Evolutionary conservation across 2,797 vertebrate genomes (phyloP).

Genomic region (Saguinus oedipus): DNA sequence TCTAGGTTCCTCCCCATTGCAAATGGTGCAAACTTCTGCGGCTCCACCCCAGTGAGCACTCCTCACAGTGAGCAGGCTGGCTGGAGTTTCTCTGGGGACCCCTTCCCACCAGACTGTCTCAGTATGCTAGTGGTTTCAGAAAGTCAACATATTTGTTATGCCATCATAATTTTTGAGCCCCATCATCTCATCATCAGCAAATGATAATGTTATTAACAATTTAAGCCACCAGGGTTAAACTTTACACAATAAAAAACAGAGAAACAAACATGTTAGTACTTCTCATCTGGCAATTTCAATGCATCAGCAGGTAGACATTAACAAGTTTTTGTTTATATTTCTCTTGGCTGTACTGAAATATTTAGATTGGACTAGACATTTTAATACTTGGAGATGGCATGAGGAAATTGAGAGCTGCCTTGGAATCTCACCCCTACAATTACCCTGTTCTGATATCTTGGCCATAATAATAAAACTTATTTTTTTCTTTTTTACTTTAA

Average conservation of each 20-base stretch:
- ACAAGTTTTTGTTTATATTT: not conserved
- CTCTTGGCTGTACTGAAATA: not conserved
- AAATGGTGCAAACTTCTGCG: not conserved
- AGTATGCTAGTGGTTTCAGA: slow-evolving; percentile 51
- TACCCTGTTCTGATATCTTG: not conserved
- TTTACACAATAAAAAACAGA: not conserved
- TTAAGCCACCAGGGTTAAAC: not conserved
- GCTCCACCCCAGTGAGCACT: not conserved
- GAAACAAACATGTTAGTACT: not conserved
- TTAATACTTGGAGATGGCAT: not conserved
- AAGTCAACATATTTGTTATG: slow-evolving; percentile 61
- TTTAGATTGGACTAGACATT: not conserved
- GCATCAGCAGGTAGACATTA: not conserved
- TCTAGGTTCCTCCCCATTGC: not conserved
- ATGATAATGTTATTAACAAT: not conserved
- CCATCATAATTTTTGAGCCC: slow-evolving; percentile 37
- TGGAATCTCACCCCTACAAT: not conserved
- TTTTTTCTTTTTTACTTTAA: not conserved
- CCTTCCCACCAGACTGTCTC: not conserved
- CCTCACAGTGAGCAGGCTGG: not conserved
- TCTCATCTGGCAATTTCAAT: not conserved
- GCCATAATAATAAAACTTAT: not conserved
- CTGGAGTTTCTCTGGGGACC: not conserved
- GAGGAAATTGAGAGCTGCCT: not conserved
- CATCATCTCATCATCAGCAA: not conserved